Evolutionary conservation across 2,113 vertebrate genomes (phyloP), one percentile per base, ranked within the genome.

Genomic region (Corythaeola cristata): DNA sequence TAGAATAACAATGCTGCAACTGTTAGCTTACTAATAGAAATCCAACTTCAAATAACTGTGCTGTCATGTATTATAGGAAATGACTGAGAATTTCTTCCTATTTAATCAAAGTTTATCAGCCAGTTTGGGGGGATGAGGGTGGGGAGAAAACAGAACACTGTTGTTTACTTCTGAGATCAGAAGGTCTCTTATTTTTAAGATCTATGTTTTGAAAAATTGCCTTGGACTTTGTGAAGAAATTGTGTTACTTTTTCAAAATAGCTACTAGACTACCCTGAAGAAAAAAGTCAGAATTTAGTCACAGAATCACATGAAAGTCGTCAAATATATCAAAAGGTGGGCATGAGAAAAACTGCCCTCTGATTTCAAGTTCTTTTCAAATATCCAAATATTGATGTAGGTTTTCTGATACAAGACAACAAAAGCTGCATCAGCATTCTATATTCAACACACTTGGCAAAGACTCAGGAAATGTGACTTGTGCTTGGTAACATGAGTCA

Each of bases 91-190:
- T 68, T 78, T 93, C n/a, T 55, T 95, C 9, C 23, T 72, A 59
- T 83, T 95, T 71, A 50, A 88, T 47, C 33, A 85, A 41, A 58
- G 24, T 11, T 88, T 56, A 63, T 83, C 39, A 89, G 10, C 8
- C 15, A 68, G 33, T 59, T 81, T 72, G 30, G 53, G 21, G 12
- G 12, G 45, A 15, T 44, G 4, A 12, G 30, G 6, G 7, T 12
- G 13, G 2, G 18, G 47, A 68, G 37, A 69, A 88, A 80, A 55
- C 27, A 78, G 49, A 88, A 87, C 18, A 78, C 20, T 33, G 12
- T 15, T 93, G 22, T 94, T 94, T 95, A 91, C 50, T 96, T 30
- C n/a, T 85, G 62, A 94, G 47, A 96, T 90, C 39, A 79, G 53
- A 80, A 52, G 50, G 23, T 47, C 56, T 18, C 33, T 79, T 91